Percentiles rank a stretch among this genome's conserved stretches.
These are phyloP conservation scores for Bucco capensis DNA, from an alignment of 2,113 vertebrate species.

Conservation along the genomic window DNA sequence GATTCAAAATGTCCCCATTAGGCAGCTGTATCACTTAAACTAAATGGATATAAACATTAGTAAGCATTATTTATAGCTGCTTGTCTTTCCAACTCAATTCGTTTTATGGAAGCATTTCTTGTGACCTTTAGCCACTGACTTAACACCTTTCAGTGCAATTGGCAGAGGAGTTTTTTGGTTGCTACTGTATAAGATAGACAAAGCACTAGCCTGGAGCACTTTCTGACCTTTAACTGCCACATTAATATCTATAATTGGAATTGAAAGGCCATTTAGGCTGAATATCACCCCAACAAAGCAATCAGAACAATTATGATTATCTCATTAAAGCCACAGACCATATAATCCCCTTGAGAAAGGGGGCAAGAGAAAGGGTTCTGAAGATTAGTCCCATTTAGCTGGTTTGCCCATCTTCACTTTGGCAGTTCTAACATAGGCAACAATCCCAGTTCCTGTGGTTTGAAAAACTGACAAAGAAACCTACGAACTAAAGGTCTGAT, in stretches of 20 bases:
- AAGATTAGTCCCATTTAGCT: slow-evolving; percentile 37
- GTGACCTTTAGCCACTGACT: neutral
- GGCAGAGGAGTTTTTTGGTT: neutral
- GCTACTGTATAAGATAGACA: neutral
- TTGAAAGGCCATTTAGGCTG: slow-evolving; percentile 27
- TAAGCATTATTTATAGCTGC: neutral
- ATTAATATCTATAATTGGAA: slow-evolving; percentile 45
- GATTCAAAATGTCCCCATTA: neutral
- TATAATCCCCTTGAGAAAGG: neutral
- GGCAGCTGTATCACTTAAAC: neutral
- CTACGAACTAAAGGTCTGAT: neutral
- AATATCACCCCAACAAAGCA: slow-evolving; percentile 56
- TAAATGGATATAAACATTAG: neutral
- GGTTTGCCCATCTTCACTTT: slow-evolving; percentile 33
- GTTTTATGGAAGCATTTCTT: neutral
- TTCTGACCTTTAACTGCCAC: slow-evolving; percentile 41
- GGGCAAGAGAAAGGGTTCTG: neutral
- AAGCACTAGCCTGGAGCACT: neutral
- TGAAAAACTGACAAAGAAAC: neutral
- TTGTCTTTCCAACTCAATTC: neutral
- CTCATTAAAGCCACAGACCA: slow-evolving; percentile 26
- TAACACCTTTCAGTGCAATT: neutral
- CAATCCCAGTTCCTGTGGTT: neutral
- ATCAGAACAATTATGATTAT: neutral
- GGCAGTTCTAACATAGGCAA: neutral